Evolutionary conservation across 2,888 invertebrate genomes (phyloP).

Genomic region (Eurytoma californica): DNA sequence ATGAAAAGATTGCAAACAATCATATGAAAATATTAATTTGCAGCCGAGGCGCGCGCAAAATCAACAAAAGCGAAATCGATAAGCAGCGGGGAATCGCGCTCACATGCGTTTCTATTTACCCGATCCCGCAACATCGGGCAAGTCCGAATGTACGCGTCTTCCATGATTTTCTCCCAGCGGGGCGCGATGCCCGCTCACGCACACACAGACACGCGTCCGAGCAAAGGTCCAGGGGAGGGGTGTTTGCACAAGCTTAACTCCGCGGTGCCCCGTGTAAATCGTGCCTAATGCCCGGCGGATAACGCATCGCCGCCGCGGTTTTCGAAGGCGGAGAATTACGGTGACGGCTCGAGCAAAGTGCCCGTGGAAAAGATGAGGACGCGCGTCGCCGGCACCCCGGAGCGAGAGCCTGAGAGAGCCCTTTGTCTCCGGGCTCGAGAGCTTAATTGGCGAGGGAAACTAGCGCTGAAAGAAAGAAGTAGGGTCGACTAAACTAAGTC

Average conservation of each 20-base stretch:
- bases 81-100: background rate
- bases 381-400: background rate
- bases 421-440: too few species aligned
- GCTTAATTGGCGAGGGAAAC: too few species aligned
- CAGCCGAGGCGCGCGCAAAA: background rate
- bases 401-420: too few species aligned
- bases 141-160: slow-evolving; percentile 13
- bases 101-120: slow-evolving; percentile 19
- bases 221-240: background rate
- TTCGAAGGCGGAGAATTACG: slow-evolving; percentile 31
- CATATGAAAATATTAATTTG: background rate
- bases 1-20: background rate
- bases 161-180: slow-evolving; percentile 25
- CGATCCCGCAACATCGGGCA: background rate
- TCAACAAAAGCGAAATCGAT: slow-evolving; percentile 20
- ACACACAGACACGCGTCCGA: background rate
- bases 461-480: too few species aligned
- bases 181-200: background rate
- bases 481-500: too few species aligned
- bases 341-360: slow-evolving; percentile 15
- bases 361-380: slow-evolving; percentile 14
- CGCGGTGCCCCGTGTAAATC: slow-evolving; percentile 41
- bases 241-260: slow-evolving; percentile 44
- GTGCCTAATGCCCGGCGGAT: slow-evolving; percentile 44
- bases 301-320: slow-evolving; percentile 30